A percentile compares a stretch with the other conserved stretches of the same genome.
Conservation (phyloP, 2,797 vertebrate species). For the Crossoptilon crossoptilon region DNA sequence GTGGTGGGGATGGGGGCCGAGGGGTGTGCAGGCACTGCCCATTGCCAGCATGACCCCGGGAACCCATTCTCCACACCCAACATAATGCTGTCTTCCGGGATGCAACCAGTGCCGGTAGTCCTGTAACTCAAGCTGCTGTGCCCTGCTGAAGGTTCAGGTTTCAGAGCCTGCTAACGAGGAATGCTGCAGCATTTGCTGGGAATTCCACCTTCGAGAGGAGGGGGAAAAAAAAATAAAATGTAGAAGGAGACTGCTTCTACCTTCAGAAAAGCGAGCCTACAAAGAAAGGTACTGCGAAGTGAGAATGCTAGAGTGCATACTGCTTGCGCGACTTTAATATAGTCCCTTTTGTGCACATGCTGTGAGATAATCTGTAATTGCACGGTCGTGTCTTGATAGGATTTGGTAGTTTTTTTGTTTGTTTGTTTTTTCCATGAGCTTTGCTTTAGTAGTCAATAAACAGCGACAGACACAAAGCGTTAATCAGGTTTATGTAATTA, state of each 20-base stretch:
- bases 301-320: neutral
- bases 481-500: neutral
- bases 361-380: neutral
- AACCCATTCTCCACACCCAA: neutral
- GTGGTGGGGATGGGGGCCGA: rapidly evolving
- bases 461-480: neutral
- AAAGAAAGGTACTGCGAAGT: neutral
- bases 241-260: neutral
- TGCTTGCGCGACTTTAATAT: neutral
- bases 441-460: neutral
- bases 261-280: neutral
- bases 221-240: neutral
- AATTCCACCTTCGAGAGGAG: neutral
- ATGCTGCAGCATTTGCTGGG: neutral
- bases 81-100: neutral
- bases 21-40: rapidly evolving
- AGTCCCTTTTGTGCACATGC: neutral
- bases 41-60: rapidly evolving
- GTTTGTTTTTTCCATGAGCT: neutral
- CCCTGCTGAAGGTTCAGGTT: neutral
- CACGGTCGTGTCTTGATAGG: neutral
- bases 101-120: rapidly evolving
- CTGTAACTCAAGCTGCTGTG: neutral
- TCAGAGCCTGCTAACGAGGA: neutral
- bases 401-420: neutral